Evolutionary conservation across 2,888 invertebrate species (phyloP), one percentile per base, ranked within the genome.

Genomic region (Prenolepis imparis): DNA sequence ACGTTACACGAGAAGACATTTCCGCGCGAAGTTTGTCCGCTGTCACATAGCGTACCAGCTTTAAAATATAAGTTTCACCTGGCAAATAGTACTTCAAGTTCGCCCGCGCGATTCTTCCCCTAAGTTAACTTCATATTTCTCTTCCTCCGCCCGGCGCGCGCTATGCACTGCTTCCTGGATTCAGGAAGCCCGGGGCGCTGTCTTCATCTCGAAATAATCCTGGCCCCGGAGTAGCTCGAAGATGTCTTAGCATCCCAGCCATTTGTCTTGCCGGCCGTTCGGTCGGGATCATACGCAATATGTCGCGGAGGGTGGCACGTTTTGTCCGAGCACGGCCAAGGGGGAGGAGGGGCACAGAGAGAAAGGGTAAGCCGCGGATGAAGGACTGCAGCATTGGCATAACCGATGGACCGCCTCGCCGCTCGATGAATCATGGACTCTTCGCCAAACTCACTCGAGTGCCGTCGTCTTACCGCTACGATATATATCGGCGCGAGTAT

Each of bases 351-450:
- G 68, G 68, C 32, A 68, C 32, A 32, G 48, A 18, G 72, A 70
- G 83, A 85, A 87, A 86, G 87, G 84, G 81, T 88, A 72, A 88
- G 84, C 84, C 85, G 67, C 57, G 87, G 84, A 87, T 87, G 89
- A 86, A 61, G 88, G 85, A 89, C 87, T 83, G 88, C 90, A 70
- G 86, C 89, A 85, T 90, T 84, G 90, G 88, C 87, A 90, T 92
- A 91, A 92, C 90, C 90, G 90, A 91, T 92, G 91, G 91, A 89
- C 91, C 84, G 87, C 83, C 87, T 88, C 87, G 83, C 86, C 85
- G 83, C 86, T 80, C 91, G 88, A 91, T 92, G 91, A 92, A 92
- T 92, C 92, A 92, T 90, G 87, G 88, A 87, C 87, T 89, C 86
- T 86, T 87, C 73, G 73, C 67, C 70, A 78, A 84, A 87, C 86